These are phyloP conservation scores for Limanda limanda DNA, from an alignment of 2,113 vertebrate genomes.

Conservation along the genomic window DNA sequence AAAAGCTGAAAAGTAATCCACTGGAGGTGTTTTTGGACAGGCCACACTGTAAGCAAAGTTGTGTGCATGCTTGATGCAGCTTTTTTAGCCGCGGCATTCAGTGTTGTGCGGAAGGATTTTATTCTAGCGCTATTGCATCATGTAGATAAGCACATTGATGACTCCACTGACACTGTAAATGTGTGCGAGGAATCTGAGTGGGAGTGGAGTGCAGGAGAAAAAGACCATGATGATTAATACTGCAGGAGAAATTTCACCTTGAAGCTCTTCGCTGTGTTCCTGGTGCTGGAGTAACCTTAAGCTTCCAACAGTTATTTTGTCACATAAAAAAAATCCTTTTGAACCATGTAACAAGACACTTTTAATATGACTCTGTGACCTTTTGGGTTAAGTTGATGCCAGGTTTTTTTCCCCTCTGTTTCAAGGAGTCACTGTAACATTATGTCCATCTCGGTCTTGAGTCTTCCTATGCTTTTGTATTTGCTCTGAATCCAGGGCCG, in stretches of 20 bases:
- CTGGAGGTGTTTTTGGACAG: neutral
- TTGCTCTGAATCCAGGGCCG: constrained; percentile 85
- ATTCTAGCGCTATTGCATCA: neutral
- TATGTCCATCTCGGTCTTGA: neutral
- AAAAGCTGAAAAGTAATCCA: no score
- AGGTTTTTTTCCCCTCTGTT: neutral
- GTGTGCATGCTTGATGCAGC: neutral
- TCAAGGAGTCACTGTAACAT: neutral
- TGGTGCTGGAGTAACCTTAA: constrained; percentile 1
- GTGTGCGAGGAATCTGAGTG: constrained; percentile 6
- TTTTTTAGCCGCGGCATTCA: neutral
- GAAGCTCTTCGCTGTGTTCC: neutral
- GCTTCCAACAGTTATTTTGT: neutral
- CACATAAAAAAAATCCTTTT: constrained; percentile 2
- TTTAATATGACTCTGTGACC: neutral
- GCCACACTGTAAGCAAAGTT: neutral
- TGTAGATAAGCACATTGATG: neutral
- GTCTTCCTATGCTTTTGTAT: neutral
- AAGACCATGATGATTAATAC: neutral
- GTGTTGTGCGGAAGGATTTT: constrained; percentile 1
- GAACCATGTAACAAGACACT: neutral
- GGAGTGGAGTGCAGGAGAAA: constrained; percentile 2
- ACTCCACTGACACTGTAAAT: constrained; percentile 7
- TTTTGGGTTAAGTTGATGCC: neutral
- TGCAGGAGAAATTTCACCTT: neutral